Evolutionary conservation across 2,888 invertebrate genomes (phyloP), one percentile per base, ranked within the genome.

Genomic region (Lycia hirtaria): DNA sequence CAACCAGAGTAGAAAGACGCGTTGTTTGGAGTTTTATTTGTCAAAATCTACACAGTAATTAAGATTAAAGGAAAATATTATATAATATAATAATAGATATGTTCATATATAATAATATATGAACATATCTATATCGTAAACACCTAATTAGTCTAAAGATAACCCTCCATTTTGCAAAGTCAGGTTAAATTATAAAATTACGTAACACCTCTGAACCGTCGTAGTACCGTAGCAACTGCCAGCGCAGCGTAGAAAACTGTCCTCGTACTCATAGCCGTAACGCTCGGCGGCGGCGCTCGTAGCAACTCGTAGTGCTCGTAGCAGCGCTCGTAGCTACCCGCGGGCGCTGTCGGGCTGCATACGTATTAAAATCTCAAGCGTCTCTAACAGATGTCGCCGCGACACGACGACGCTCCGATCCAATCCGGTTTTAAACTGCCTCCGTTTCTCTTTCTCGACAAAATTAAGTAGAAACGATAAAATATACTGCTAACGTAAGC

Each of bases 331-430:
- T 30, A 26, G 35, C 44, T 17, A 19, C 17, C 68, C 56, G 50
- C 51, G 43, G 55, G 69, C 64, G 41, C 40, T 67, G 60, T 50
- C 57, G 62, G 32, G 75, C 72, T 33, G 33, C 33, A 74, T 71
- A 68, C 68, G 80, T 80, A 85, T 79, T 83, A 81, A 81, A 83
- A 82, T 80, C 72, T 75, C 73, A 72, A 51, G 68, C 73, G 76
- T 81, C 80, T 62, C 69, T 62, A 69, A 73, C 83, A 81, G 83
- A 78, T 81, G 81, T 77, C 75, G 73, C 63, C 66, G 60, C 56
- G 63, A 38, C 17, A 28, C 44, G 49, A 28, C 44, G 49, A 74
- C 72, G 66, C 62, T 67, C 69, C 72, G 69, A 80, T 79, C 75
- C 78, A 82, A 82, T 79, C 70, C 67, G 69, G 66, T 64, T 74